These are phyloP conservation scores for Oscheius sp. DNA, from an alignment of 1,140 invertebrate species.

Conservation along the genomic window DNA sequence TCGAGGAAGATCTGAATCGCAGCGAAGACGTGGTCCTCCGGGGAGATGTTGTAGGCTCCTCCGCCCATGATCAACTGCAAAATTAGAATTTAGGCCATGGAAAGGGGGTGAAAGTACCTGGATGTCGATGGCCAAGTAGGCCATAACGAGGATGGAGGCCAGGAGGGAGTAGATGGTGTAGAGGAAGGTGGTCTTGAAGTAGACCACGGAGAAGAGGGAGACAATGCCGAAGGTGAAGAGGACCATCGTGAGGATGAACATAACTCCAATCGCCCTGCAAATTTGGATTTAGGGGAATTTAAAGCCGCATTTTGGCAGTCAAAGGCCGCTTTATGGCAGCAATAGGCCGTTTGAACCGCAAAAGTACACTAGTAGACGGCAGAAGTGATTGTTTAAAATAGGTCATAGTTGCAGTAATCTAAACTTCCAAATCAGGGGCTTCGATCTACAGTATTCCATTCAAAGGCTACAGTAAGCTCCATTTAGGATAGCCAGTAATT, in stretches of 20 bases:
- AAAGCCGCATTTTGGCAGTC: too few relatives aligned
- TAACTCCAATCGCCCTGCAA: constrained; percentile 45
- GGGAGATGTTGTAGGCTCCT: too few relatives aligned
- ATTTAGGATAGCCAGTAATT: not conserved
- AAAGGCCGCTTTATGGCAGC: too few relatives aligned
- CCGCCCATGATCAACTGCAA: too few relatives aligned
- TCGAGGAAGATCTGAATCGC: too few relatives aligned
- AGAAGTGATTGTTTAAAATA: not conserved
- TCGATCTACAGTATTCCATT: not conserved
- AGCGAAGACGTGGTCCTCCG: too few relatives aligned
- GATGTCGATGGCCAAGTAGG: constrained; percentile 70
- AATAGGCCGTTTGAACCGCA: not conserved
- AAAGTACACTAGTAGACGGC: not conserved
- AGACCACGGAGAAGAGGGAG: constrained; percentile 38
- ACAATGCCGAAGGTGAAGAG: constrained; percentile 54
- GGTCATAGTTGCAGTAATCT: not conserved
- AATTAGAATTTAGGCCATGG: too few relatives aligned
- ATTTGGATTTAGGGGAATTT: constrained; percentile 11
- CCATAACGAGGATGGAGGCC: constrained; percentile 55
- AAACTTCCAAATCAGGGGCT: not conserved
- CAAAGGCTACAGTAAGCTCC: not conserved
- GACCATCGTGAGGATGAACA: constrained; percentile 51
- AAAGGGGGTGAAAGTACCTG: too few relatives aligned
- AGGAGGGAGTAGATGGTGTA: constrained; percentile 51
- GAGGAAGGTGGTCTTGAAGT: constrained; percentile 28